Conservation (phyloP, 1,140 invertebrate species). For the Aphis gossypii region DNA sequence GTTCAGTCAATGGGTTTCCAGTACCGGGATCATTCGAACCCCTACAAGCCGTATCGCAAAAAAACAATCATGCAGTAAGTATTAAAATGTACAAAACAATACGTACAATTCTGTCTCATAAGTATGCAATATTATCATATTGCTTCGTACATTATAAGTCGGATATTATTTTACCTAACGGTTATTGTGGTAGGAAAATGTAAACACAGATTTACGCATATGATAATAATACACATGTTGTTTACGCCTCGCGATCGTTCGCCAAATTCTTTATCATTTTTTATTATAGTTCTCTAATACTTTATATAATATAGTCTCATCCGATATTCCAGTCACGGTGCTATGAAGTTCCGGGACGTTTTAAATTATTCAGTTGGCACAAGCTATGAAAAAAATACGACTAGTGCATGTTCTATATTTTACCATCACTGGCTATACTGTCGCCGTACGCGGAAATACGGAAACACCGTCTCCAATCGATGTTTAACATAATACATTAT, state of each 20-base stretch:
- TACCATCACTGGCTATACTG: background rate
- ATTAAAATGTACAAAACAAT: background rate
- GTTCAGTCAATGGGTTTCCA: conserved; percentile 64
- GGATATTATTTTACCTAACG: background rate
- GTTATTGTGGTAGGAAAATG: background rate
- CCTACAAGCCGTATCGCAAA: background rate
- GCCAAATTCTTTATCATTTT: conserved; percentile 26
- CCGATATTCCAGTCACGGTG: conserved; percentile 21
- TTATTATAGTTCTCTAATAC: conserved; percentile 5
- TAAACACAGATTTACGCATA: background rate
- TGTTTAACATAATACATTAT: conserved; percentile 33
- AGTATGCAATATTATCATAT: background rate
- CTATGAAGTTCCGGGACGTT: background rate
- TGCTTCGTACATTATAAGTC: background rate
- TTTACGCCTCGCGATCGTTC: background rate
- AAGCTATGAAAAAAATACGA: conserved; percentile 6
- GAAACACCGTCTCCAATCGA: background rate
- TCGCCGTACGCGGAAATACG: background rate
- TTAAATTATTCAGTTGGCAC: conserved; percentile 45
- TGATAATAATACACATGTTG: background rate
- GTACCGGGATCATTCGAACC: conserved; percentile 58
- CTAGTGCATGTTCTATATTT: background rate
- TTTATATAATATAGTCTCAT: background rate
- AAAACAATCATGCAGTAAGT: background rate
- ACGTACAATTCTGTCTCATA: background rate